phyloP scores from a whole-genome alignment of 2,888 invertebrate genomes.

The Drosophila demipolita region DNA sequence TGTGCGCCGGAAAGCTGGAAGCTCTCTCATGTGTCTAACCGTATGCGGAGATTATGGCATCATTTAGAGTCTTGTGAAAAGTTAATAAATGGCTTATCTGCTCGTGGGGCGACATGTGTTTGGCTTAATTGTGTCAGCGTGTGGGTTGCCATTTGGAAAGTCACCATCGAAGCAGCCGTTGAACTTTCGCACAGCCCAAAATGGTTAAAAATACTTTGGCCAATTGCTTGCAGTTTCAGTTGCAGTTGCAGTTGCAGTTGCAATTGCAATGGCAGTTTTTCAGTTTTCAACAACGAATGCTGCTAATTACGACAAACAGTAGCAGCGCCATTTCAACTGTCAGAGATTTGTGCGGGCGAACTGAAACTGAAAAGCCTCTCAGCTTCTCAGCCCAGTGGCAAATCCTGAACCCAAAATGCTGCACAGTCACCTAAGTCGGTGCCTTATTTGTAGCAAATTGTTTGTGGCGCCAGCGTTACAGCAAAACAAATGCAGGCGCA shows the following conservation, averaged over 20 bases:
- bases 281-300: slow-evolving; percentile 27
- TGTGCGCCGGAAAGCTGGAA: slow-evolving; percentile 32
- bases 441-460: slow-evolving; percentile 83
- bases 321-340: slow-evolving; percentile 59
- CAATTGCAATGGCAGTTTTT: slow-evolving; percentile 19
- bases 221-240: slow-evolving; percentile 47
- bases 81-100: slow-evolving; percentile 82
- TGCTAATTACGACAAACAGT: slow-evolving; percentile 80
- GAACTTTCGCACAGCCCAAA: slow-evolving; percentile 77
- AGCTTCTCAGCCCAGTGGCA: background rate
- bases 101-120: slow-evolving; percentile 74
- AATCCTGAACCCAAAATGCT: slow-evolving; percentile 5
- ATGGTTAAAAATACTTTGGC: slow-evolving; percentile 70
- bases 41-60: slow-evolving; percentile 82
- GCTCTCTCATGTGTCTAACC: slow-evolving; percentile 76
- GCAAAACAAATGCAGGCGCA: slow-evolving; percentile 34
- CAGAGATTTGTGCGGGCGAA: slow-evolving; percentile 75
- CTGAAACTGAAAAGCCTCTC: slow-evolving; percentile 10
- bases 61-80: slow-evolving; percentile 79
- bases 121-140: slow-evolving; percentile 82
- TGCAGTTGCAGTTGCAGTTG: slow-evolving; percentile 10
- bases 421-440: slow-evolving; percentile 74
- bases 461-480: slow-evolving; percentile 76
- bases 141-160: slow-evolving; percentile 75
- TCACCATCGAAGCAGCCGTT: slow-evolving; percentile 41